These are phyloP conservation scores for Cichladusa arquata DNA, from an alignment of 2,113 vertebrate genomes.

Conservation along the genomic window DNA sequence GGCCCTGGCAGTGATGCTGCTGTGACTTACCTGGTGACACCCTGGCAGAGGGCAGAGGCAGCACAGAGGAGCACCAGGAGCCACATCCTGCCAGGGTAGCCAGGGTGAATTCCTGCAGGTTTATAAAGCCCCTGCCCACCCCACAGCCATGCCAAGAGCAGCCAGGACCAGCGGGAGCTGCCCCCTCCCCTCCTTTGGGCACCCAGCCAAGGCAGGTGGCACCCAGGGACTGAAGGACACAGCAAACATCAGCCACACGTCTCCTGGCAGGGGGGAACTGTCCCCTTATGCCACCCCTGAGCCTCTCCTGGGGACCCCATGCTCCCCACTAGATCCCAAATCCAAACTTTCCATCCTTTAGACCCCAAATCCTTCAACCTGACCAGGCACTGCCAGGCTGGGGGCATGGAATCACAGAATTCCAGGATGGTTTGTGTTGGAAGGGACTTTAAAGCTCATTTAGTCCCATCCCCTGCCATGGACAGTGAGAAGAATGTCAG, in stretches of 20 bases:
- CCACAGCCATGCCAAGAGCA: neutral
- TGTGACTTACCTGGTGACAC: slow-evolving; percentile 56
- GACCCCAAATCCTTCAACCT: neutral
- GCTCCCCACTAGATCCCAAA: neutral
- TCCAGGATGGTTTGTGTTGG: neutral
- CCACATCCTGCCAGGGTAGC: slow-evolving; percentile 53
- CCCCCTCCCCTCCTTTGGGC: neutral
- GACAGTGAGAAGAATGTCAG: neutral
- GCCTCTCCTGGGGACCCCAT: accelerated
- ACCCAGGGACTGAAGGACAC: neutral
- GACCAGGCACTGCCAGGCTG: neutral
- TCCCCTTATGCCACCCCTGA: accelerated
- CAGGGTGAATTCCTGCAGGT: accelerated
- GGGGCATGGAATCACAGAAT: neutral
- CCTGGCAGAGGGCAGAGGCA: slow-evolving; percentile 65
- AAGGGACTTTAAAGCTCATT: accelerated
- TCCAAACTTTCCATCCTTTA: neutral
- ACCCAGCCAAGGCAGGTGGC: neutral
- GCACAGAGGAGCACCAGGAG: slow-evolving; percentile 57
- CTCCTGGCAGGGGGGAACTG: accelerated
- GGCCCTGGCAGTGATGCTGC: accelerated
- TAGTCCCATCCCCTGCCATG: too few relatives aligned
- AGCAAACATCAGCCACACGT: neutral
- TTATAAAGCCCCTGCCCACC: slow-evolving; percentile 30
- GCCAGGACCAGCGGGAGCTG: neutral